Percentiles rank a stretch among this genome's conserved stretches.
phyloP scores from a whole-genome alignment of 2,797 vertebrate genomes.

The Pantherophis alleghaniensis region DNA sequence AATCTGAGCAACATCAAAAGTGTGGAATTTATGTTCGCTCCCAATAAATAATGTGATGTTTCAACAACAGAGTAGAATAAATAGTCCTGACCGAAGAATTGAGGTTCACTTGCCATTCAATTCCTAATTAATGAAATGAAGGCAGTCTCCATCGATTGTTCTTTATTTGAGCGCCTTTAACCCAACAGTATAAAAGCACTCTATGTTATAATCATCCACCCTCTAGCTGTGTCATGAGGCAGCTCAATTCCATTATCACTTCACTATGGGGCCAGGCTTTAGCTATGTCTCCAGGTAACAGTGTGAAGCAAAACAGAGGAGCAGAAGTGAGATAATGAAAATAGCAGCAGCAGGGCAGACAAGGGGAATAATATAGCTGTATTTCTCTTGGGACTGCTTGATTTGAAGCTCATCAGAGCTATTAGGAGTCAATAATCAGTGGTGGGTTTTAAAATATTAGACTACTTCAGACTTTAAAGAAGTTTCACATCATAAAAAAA shows the following conservation, averaged over 20 bases:
- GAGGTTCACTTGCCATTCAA: not conserved
- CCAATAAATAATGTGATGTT: not conserved
- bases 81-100: not conserved
- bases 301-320: not conserved
- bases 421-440: not conserved
- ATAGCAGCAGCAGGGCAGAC: not conserved
- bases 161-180: slow-evolving; percentile 8
- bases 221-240: slow-evolving; percentile 5
- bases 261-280: slow-evolving; percentile 13
- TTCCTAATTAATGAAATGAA: slow-evolving; percentile 20
- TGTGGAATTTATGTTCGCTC: not conserved
- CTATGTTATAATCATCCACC: slow-evolving; percentile 3
- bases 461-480: not conserved
- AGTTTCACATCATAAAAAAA: not conserved
- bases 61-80: not conserved
- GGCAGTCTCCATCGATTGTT: slow-evolving; percentile 5
- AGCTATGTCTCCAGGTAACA: slow-evolving; percentile 23
- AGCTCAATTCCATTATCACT: slow-evolving; percentile 31
- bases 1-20: not conserved
- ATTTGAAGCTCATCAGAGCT: not conserved
- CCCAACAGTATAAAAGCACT: slow-evolving; percentile 8
- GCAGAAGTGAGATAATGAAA: not conserved
- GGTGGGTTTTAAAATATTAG: not conserved
- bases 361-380: not conserved
- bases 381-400: not conserved